Conservation (phyloP, 1,140 invertebrate genomes). For the Euura saliciscinereae region DNA sequence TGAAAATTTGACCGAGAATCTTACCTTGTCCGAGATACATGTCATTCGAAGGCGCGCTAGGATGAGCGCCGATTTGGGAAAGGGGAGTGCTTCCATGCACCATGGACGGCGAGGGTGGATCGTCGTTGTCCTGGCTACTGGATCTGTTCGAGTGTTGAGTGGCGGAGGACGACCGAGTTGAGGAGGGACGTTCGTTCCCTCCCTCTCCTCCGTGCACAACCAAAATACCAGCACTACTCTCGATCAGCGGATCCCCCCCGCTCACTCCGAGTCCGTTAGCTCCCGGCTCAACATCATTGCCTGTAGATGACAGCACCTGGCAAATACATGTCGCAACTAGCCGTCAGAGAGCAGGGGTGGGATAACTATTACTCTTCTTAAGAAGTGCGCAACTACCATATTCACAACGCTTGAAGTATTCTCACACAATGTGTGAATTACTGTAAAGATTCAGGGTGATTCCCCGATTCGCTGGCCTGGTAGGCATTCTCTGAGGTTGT, state of each 20-base stretch:
- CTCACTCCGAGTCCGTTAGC: slow-evolving; percentile 63
- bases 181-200: slow-evolving; percentile 52
- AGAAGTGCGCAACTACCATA: slow-evolving; percentile 47
- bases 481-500: too few relatives aligned
- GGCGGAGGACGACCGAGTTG: slow-evolving; percentile 62
- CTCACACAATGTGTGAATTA: not conserved
- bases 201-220: slow-evolving; percentile 34
- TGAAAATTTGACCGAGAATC: slow-evolving; percentile 14
- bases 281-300: slow-evolving; percentile 64
- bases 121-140: slow-evolving; percentile 52
- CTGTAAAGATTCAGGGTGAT: not conserved
- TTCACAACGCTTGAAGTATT: not conserved
- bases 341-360: slow-evolving; percentile 62
- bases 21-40: slow-evolving; percentile 63
- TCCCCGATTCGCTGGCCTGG: too few relatives aligned
- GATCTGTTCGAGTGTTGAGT: slow-evolving; percentile 49
- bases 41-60: slow-evolving; percentile 56
- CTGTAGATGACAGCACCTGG: slow-evolving; percentile 68
- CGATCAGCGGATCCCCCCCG: slow-evolving; percentile 53
- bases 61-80: slow-evolving; percentile 80
- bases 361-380: slow-evolving; percentile 51
- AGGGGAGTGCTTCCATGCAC: slow-evolving; percentile 85
- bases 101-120: slow-evolving; percentile 56
- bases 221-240: slow-evolving; percentile 45
- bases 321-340: slow-evolving; percentile 64